Evolutionary conservation across 2,797 vertebrate species (phyloP), one percentile per base, ranked within the genome.

Genomic region (Eutrigla gurnardus): DNA sequence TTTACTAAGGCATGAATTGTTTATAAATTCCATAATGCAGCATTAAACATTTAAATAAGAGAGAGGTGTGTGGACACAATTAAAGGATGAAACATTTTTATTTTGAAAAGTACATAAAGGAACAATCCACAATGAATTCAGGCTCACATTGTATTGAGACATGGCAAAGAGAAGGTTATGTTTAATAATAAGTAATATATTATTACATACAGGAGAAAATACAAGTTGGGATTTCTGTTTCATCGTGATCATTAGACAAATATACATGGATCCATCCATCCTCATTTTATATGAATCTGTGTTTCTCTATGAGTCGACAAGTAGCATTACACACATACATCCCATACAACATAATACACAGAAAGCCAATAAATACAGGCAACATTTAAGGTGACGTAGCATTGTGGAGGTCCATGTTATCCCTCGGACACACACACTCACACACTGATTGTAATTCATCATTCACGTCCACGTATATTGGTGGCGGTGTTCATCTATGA

Each of bases 401-500:
- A n/a, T n/a, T 43, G 11, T 39, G 53, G n/a, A 65, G 15, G 6
- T 47, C 7, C 14, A 39, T 47, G 6, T 65, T 75, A 54, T 79
- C 49, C 54, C 17, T 32, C 40, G 42, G 53, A 54, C 53, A 40
- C 58, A n/a, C 3, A 6, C 53, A 40, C 58, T 14, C 3, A 6
- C 32, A 25, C 45, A 54, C 8, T n/a, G 40, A 63, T 66, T 39
- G 7, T 40, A 46, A 49, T 67, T 57, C 14, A 33, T 65, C 60
- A 39, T 71, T 78, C 66, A 55, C 36, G 49, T 47, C 9, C 46
- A 33, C 4, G 32, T 13, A 36, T 61, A 45, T 58, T 36, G 7
- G 37, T 57, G 73, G 70, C 50, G 73, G 18, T 42, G 47, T 68
- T 71, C 35, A 50, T n/a, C 36, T 54, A 55, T 68, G 8, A 72